Percentiles rank a stretch among this genome's conserved stretches.
Conservation (phyloP, 2,888 invertebrate species). For the Drosophila sordidula region DNA sequence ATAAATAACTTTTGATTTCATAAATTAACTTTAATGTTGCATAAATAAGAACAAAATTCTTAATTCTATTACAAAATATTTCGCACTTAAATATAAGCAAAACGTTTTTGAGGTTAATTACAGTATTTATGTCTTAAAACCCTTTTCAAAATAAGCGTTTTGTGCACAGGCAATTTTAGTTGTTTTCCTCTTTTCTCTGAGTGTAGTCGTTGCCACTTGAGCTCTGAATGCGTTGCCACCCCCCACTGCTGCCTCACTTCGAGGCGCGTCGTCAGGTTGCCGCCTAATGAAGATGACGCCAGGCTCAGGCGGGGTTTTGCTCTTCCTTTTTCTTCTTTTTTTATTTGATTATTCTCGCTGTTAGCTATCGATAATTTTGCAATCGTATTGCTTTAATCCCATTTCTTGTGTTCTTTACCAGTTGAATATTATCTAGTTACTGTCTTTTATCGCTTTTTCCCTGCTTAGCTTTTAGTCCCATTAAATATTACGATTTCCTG, state of each 20-base stretch:
- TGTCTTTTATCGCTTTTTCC: background rate
- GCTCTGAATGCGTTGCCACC: constrained; percentile 20
- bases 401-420: constrained; percentile 26
- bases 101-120: too few species aligned
- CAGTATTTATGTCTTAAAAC: too few species aligned
- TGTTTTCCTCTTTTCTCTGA: background rate
- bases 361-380: constrained; percentile 31
- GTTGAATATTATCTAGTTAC: background rate
- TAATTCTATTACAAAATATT: background rate
- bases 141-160: too few species aligned
- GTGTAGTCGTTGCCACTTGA: constrained; percentile 10
- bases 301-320: constrained; percentile 1
- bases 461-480: constrained; percentile 3
- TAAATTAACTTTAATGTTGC: background rate
- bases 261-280: constrained; percentile 28
- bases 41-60: background rate
- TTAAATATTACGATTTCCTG: background rate
- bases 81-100: too few species aligned
- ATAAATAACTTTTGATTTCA: too few species aligned
- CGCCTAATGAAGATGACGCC: constrained; percentile 36
- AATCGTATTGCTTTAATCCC: constrained; percentile 42
- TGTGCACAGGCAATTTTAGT: background rate
- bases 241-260: background rate
- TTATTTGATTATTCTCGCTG: background rate
- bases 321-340: constrained; percentile 2